These are phyloP conservation scores for Catocala fraxini DNA, from an alignment of 2,888 invertebrate genomes.

Conservation along the genomic window DNA sequence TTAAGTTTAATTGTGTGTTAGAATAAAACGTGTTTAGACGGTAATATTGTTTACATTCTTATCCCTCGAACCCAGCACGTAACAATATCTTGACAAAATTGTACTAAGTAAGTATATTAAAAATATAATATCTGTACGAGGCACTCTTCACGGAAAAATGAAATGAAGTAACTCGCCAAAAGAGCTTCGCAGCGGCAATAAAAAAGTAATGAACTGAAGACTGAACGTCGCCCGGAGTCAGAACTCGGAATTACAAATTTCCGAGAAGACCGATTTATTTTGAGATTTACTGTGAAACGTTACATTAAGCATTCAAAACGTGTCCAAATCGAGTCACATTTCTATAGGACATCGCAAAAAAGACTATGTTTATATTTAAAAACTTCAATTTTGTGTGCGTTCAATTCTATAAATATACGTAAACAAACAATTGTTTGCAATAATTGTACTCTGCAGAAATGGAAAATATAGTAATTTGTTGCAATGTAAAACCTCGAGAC, in stretches of 20 bases:
- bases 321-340: conserved; percentile 1
- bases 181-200: conserved; percentile 35
- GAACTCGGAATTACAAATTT: conserved; percentile 24
- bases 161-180: conserved; percentile 16
- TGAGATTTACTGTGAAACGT: conserved; percentile 18
- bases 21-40: too few relatives aligned
- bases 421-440: conserved; percentile 6
- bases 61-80: too few relatives aligned
- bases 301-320: conserved; percentile 22
- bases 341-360: neutral
- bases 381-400: conserved; percentile 6
- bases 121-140: conserved; percentile 23
- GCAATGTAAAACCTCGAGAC: conserved; percentile 23
- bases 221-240: conserved; percentile 39
- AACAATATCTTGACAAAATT: too few relatives aligned
- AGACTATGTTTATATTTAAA: conserved; percentile 3
- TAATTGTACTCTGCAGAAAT: conserved; percentile 23
- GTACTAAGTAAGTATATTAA: too few relatives aligned
- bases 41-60: too few relatives aligned
- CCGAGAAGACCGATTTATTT: conserved; percentile 21
- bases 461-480: conserved; percentile 24
- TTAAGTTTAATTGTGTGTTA: too few relatives aligned
- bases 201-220: conserved; percentile 54
- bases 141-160: conserved; percentile 17
- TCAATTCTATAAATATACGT: too few relatives aligned